Evolutionary conservation across 2,888 invertebrate species (phyloP).

Genomic region (Anthrax anthrax): DNA sequence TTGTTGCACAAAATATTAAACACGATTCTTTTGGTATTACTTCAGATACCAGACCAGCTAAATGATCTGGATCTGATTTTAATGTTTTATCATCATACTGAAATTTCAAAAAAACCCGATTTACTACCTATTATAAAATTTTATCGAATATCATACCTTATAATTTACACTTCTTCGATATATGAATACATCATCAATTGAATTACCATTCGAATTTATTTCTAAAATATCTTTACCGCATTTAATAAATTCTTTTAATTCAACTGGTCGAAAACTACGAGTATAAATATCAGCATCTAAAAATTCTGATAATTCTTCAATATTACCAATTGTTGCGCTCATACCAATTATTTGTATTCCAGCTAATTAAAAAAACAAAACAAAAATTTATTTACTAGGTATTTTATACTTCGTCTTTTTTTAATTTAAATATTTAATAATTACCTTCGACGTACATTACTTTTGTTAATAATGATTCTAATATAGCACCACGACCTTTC

Average conservation of each 20-base stretch:
- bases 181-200: conserved; percentile 39
- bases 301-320: conserved; percentile 65
- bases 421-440: background rate
- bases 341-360: conserved; percentile 82
- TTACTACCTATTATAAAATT: background rate
- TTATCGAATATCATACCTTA: conserved; percentile 16
- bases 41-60: conserved; percentile 68
- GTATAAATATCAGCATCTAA: conserved; percentile 68
- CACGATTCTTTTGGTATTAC: conserved; percentile 66
- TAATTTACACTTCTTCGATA: conserved; percentile 39
- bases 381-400: conserved; percentile 2
- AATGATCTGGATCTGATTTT: conserved; percentile 60
- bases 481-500: conserved; percentile 62
- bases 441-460: conserved; percentile 54
- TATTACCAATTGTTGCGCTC: conserved; percentile 94
- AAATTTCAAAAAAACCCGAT: conserved; percentile 9
- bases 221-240: conserved; percentile 44
- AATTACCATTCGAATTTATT: conserved; percentile 37
- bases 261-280: conserved; percentile 78
- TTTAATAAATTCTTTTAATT: conserved; percentile 71
- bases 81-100: conserved; percentile 47
- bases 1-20: conserved; percentile 85
- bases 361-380: conserved; percentile 27
- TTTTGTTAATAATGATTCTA: conserved; percentile 76
- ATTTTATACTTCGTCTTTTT: no score